phyloP scores from a whole-genome alignment of 2,113 vertebrate species.

The Ciconia stormi region DNA sequence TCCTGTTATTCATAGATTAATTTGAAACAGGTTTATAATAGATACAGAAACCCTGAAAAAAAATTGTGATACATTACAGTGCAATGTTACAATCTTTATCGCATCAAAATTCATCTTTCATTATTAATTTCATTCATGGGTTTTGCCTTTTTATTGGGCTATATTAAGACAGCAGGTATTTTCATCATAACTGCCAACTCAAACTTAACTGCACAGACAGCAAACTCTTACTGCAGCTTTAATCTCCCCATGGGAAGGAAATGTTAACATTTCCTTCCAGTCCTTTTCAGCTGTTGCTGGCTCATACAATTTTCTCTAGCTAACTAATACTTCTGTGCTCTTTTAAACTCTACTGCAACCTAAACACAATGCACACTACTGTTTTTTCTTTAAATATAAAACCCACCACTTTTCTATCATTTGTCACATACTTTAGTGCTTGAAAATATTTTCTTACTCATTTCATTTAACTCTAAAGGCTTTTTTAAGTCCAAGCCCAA shows the following conservation, averaged over 20 bases:
- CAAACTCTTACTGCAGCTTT: background rate
- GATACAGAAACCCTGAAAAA: background rate
- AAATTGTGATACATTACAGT: fast-evolving
- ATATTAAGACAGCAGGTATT: background rate
- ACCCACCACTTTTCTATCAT: background rate
- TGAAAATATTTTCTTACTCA: background rate
- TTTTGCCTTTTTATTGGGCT: background rate
- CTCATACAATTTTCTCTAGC: background rate
- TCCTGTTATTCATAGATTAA: background rate
- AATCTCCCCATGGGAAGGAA: fast-evolving
- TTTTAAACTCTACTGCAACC: background rate
- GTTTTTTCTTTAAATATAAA: background rate
- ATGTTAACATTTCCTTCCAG: background rate
- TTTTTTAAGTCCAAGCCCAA: background rate
- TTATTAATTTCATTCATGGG: background rate
- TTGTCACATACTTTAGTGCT: background rate
- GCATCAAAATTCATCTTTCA: background rate
- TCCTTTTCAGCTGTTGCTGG: background rate
- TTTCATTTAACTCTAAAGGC: background rate
- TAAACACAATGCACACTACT: background rate
- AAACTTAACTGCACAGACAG: background rate
- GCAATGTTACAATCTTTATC: background rate
- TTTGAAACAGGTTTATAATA: background rate
- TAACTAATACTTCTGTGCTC: background rate
- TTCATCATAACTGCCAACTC: background rate